Evolutionary conservation across 1,140 invertebrate genomes (phyloP), one percentile per base, ranked within the genome.

Genomic region (Mizuhopecten yessoensis): DNA sequence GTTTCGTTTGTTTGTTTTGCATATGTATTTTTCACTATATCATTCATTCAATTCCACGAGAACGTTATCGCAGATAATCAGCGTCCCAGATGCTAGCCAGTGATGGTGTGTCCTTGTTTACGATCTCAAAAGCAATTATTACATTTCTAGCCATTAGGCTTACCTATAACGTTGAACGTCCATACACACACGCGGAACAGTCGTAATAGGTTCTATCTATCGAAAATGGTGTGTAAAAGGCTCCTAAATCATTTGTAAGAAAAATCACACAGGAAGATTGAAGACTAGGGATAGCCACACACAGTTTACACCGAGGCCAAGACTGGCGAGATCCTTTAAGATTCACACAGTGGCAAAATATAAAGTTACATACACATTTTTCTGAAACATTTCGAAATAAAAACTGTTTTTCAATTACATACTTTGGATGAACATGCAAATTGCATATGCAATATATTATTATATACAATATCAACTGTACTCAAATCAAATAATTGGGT

Each of bases 151-250:
- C 57, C 57, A 75, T 75, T 75, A 75, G 57, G 57, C 57, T 5
- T 75, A 75, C n/a, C 23, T 75, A 75, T 75, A 75, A 75, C 57
- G 57, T 75, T 29, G 57, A 75, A 75, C 57, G n/a, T 75, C n/a
- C 57, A 17, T 75, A 75, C n/a, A 75, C 57, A 75, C n/a, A 75
- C 57, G 57, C 23, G 57, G n/a, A 29, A 75, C 57, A 75, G 57
- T 75, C n/a, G 57, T 75, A 75, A 75, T 75, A 75, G 57, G 57
- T 75, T n/a, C 57, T 75, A 75, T 75, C 57, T 75, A n/a, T 75
- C 57, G 57, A 75, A 75, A 75, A 75, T 75, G 57, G 57, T 75
- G 57, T 75, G 57, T 75, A 75, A 75, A 75, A 75, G 57, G 57
- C 23, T n/a, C 57, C 57, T 75, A 75, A 75, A 75, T 75, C 57